Evolutionary conservation across 2,888 invertebrate species (phyloP), one percentile per base, ranked within the genome.

Genomic region (Drosophila kanekoi): DNA sequence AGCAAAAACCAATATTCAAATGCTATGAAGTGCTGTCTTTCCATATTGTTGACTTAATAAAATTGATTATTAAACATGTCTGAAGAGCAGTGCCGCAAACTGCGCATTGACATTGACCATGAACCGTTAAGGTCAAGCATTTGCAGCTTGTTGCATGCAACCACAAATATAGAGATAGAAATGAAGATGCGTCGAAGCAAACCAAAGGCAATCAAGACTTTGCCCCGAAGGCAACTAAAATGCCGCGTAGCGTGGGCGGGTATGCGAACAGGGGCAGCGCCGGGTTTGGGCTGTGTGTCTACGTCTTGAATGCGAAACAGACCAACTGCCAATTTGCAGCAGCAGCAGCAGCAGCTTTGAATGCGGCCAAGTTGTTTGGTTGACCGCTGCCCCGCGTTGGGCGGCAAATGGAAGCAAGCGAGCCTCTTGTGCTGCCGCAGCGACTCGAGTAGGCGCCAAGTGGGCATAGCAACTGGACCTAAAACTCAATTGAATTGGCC

Each of bases 131-230:
- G 81, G 82, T 85, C 81, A 72, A 67, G 53, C 47, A 20, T 45
- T 59, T 75, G 75, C 82, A 76, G 79, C 86, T 82, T 82, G 81
- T 81, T 81, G 81, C 72, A 84, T 79, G 68, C 85, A 59, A 37
- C 32, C 32, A 41, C 44, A 23, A 67, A 57, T 38, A 35, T 23
- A 35, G 38, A 38, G 37, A 57, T 35, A 28, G 41, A 51, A 60
- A 43, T 37, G n/a, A 16, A 53, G 37, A 44, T 47, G 44, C 32
- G 23, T 8, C 47, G 16, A 18, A 37, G 32, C 37, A 52, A 53
- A 16, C 47, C 54, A 60, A 56, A 53, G 60, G 45, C 61, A 72
- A 73, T 67, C 67, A 62, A 54, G 61, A 47, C 14, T 43, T 9
- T 45, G 43, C 20, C 64, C 64, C 56, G 23, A 40, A 44, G 64